These are phyloP conservation scores for Acanthosepion lycidas DNA, from an alignment of 2,888 invertebrate species.

Conservation along the genomic window DNA sequence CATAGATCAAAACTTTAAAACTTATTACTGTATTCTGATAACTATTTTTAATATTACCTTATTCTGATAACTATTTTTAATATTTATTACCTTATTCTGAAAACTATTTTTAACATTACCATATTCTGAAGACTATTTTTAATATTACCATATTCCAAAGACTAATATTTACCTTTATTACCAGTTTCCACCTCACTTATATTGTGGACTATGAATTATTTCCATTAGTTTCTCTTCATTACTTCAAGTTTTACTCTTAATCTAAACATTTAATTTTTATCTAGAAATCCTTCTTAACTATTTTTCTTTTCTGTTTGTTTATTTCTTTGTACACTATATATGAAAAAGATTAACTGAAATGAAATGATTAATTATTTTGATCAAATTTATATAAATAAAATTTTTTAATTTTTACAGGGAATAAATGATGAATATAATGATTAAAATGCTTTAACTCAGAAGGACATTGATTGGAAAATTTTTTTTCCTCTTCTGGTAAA, in stretches of 20 bases:
- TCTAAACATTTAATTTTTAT: background rate
- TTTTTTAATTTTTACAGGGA: background rate
- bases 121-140: background rate
- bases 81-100: background rate
- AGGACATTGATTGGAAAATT: background rate
- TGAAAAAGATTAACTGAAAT: background rate
- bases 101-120: background rate
- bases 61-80: background rate
- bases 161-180: background rate
- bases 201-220: background rate
- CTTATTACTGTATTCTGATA: background rate
- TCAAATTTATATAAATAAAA: background rate
- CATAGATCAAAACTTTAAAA: background rate
- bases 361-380: background rate
- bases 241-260: background rate
- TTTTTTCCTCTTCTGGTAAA: background rate
- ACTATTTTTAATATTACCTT: background rate
- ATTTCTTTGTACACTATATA: background rate
- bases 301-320: background rate
- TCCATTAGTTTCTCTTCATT: background rate
- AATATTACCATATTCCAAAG: background rate
- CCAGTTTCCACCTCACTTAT: background rate
- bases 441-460: background rate
- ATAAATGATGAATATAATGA: no score
- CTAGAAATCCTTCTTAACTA: background rate